These are phyloP conservation scores for Nemurella pictetii DNA, from an alignment of 2,888 invertebrate genomes.

Conservation along the genomic window DNA sequence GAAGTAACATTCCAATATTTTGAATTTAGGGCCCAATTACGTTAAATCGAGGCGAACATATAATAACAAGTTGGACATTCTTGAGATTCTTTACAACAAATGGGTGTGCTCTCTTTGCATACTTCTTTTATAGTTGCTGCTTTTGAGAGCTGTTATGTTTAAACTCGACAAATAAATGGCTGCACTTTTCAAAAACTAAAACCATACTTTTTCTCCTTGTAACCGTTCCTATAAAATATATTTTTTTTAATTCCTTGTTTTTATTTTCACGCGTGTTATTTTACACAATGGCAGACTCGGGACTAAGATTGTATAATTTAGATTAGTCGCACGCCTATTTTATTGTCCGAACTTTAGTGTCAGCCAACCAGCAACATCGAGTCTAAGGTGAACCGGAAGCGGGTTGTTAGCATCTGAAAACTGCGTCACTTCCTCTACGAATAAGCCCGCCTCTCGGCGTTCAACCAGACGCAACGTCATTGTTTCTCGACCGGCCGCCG, in stretches of 20 bases:
- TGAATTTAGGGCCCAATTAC: background rate
- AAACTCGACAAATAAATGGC: too few species aligned
- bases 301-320: conserved; percentile 22
- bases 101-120: background rate
- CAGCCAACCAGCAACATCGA: conserved; percentile 19
- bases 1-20: background rate
- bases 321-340: conserved; percentile 30
- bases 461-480: conserved; percentile 14
- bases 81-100: background rate
- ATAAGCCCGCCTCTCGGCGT: conserved; percentile 30
- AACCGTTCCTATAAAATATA: background rate
- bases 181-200: background rate
- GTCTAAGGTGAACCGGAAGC: conserved; percentile 30
- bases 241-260: conserved; percentile 5
- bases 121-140: too few species aligned
- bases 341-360: conserved; percentile 31
- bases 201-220: background rate
- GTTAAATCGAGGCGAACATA: background rate
- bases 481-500: conserved; percentile 10
- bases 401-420: conserved; percentile 33
- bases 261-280: conserved; percentile 21
- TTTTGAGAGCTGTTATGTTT: too few species aligned
- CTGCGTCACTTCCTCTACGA: conserved; percentile 32
- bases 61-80: background rate
- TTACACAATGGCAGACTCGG: conserved; percentile 20